Percentiles rank a stretch among this genome's conserved stretches.
phyloP scores from a whole-genome alignment of 2,888 invertebrate genomes.

The Agriopis aurantiaria region DNA sequence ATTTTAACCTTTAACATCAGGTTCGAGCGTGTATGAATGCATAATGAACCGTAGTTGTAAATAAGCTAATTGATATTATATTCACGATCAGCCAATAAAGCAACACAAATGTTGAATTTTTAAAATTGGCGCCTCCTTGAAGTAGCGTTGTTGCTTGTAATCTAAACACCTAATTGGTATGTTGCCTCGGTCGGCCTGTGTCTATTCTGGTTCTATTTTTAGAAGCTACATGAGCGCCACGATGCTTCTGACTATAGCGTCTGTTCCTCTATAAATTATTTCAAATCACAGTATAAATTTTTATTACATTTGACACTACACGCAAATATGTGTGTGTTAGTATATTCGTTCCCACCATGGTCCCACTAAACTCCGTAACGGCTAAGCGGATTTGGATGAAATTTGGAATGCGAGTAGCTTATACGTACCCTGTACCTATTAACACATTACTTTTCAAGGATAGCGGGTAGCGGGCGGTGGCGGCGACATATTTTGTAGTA shows the following conservation, averaged over 20 bases:
- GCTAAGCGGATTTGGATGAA: background rate
- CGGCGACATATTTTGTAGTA: no score
- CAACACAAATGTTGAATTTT: conserved; percentile 16
- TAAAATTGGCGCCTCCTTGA: conserved; percentile 21
- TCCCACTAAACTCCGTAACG: no score
- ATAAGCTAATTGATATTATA: conserved; percentile 23
- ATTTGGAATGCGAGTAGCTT: background rate
- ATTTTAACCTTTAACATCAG: conserved; percentile 2
- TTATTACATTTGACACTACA: no score
- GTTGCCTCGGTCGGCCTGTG: conserved; percentile 16
- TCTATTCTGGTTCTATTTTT: conserved; percentile 31
- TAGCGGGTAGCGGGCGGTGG: no score
- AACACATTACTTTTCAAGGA: no score
- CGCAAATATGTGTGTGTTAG: no score
- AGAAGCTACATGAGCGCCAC: conserved; percentile 13
- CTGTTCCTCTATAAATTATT: conserved; percentile 14
- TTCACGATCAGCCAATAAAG: conserved; percentile 9
- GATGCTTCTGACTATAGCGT: conserved; percentile 5
- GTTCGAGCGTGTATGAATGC: conserved; percentile 4
- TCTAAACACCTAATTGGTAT: conserved; percentile 31
- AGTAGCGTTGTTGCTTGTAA: conserved; percentile 6
- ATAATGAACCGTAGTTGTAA: conserved; percentile 12
- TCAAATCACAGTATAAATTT: conserved; percentile 1
- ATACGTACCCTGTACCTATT: no score
- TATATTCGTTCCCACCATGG: no score